Evolutionary conservation across 2,797 vertebrate genomes (phyloP).

Genomic region (Aratinga solstitialis): DNA sequence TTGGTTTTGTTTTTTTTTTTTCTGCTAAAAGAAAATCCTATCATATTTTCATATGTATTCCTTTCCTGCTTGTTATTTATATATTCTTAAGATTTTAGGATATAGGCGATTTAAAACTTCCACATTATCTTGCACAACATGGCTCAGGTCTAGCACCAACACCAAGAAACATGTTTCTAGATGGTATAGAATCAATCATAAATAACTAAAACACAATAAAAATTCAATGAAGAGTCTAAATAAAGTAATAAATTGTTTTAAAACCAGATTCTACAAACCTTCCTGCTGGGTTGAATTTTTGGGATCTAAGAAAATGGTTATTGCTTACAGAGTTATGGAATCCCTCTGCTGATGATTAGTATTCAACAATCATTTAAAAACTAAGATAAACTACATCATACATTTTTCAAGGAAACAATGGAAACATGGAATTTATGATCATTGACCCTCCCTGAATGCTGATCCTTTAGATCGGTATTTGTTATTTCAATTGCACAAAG

Average conservation of each 20-base stretch:
- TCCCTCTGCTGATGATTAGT: background rate
- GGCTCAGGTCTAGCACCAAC: background rate
- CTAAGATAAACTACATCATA: background rate
- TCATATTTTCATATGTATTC: background rate
- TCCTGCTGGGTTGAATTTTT: background rate
- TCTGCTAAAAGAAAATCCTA: background rate
- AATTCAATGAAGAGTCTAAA: background rate
- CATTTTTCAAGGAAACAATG: slow-evolving; percentile 15
- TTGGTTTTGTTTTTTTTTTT: background rate
- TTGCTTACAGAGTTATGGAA: background rate
- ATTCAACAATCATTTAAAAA: background rate
- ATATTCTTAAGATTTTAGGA: background rate
- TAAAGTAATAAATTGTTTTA: background rate
- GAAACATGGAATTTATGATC: slow-evolving; percentile 29
- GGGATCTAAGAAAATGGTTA: background rate
- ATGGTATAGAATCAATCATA: background rate
- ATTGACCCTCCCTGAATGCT: slow-evolving; percentile 45
- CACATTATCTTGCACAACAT: background rate
- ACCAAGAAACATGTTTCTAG: background rate
- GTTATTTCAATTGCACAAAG: slow-evolving; percentile 35
- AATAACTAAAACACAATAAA: background rate
- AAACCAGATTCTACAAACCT: background rate
- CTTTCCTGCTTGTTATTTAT: background rate
- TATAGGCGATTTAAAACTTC: background rate
- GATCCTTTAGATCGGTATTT: slow-evolving; percentile 34